Conservation (phyloP, 2,888 invertebrate species). For the Charanyca ferruginea region DNA sequence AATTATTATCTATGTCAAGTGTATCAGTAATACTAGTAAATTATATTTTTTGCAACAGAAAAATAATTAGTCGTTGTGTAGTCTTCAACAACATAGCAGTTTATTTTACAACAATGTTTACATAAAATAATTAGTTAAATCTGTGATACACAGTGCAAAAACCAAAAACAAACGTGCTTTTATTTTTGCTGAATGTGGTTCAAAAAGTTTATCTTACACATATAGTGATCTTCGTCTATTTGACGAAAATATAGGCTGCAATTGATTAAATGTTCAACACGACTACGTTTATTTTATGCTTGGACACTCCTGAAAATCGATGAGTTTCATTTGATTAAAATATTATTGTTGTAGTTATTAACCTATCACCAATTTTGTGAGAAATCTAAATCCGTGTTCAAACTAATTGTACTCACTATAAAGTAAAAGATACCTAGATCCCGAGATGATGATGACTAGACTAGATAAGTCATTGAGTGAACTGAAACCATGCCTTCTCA, state of each 20-base stretch:
- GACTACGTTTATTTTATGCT: conserved; percentile 78
- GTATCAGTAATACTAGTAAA: background rate
- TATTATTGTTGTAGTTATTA: background rate
- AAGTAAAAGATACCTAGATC: conserved; percentile 25
- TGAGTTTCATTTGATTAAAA: conserved; percentile 21
- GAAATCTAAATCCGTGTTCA: conserved; percentile 26
- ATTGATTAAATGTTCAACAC: conserved; percentile 75
- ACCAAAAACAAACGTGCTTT: conserved; percentile 54
- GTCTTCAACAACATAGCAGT: background rate
- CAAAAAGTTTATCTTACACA: conserved; percentile 55
- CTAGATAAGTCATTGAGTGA: conserved; percentile 17
- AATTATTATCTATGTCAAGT: conserved; percentile 11
- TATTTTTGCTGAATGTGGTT: conserved; percentile 26
- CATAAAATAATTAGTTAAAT: conserved; percentile 2
- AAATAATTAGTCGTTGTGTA: background rate
- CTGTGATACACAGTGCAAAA: conserved; percentile 40
- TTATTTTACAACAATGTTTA: background rate
- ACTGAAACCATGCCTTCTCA: conserved; percentile 7
- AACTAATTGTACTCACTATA: conserved; percentile 27
- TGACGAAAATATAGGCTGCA: conserved; percentile 43
- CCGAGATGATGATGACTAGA: conserved; percentile 15
- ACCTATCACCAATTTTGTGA: conserved; percentile 40
- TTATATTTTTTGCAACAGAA: background rate
- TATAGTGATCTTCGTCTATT: conserved; percentile 41
- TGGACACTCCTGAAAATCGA: conserved; percentile 78